Conservation (phyloP, 2,113 vertebrate species). For the Pachyramphus minor region DNA sequence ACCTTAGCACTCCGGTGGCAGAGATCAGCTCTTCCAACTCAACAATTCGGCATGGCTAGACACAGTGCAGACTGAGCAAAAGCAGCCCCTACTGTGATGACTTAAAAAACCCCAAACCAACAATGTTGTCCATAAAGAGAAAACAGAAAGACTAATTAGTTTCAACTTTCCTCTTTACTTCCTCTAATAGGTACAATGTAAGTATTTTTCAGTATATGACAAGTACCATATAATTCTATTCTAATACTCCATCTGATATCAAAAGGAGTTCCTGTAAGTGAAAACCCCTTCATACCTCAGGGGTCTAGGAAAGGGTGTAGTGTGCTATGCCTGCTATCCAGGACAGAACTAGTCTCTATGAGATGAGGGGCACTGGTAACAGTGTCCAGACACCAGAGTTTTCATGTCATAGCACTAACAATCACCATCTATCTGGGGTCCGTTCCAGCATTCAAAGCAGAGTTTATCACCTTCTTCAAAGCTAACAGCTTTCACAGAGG, state of each 20-base stretch:
- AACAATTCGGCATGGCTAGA: neutral
- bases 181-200: neutral
- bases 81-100: neutral
- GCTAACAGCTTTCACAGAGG: neutral
- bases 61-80: fast-evolving
- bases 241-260: neutral
- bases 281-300: neutral
- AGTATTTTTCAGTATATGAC: neutral
- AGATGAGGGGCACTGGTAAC: neutral
- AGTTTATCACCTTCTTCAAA: neutral
- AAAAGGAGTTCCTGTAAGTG: neutral
- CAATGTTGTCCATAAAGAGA: neutral
- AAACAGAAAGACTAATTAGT: neutral
- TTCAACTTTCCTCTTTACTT: neutral
- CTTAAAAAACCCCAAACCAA: neutral
- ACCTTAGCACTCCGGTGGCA: neutral
- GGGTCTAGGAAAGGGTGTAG: neutral
- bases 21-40: neutral
- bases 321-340: neutral
- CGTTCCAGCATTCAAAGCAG: neutral
- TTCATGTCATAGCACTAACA: neutral
- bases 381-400: neutral
- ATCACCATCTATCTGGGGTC: neutral
- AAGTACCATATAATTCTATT: neutral
- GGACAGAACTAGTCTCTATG: neutral